These are phyloP conservation scores for Eubasilissa regina DNA, from an alignment of 1,140 invertebrate species.

Conservation along the genomic window DNA sequence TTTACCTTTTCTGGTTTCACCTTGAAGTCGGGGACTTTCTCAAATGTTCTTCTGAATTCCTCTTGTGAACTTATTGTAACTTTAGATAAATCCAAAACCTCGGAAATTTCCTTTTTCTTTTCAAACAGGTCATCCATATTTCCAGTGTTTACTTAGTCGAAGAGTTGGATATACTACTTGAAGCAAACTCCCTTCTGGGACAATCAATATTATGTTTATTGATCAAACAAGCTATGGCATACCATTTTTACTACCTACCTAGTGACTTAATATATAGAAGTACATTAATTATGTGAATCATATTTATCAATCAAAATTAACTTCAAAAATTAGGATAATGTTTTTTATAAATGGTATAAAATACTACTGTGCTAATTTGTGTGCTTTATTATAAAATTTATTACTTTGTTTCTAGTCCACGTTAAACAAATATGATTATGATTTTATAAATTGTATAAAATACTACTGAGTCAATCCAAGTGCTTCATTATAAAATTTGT, in stretches of 20 bases:
- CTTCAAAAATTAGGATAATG: neutral
- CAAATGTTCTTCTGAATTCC: constrained; percentile 85
- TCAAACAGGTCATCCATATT: constrained; percentile 87
- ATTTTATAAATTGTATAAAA: constrained; percentile 7
- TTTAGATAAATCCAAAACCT: constrained; percentile 88
- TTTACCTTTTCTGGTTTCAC: constrained; percentile 88
- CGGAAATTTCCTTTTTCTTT: constrained; percentile 87
- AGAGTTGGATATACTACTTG: neutral
- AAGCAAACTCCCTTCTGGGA: constrained; percentile 16
- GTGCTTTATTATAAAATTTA: constrained; percentile 9
- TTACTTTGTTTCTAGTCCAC: no score
- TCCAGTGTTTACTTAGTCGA: constrained; percentile 59
- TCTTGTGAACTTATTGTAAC: constrained; percentile 83
- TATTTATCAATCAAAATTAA: constrained; percentile 11
- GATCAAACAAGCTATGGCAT: constrained; percentile 52
- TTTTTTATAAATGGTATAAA: constrained; percentile 41
- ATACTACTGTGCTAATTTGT: neutral
- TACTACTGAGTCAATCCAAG: neutral
- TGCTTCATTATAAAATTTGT: neutral
- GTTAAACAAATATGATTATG: neutral
- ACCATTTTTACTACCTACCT: constrained; percentile 12
- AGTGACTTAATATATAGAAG: constrained; percentile 9
- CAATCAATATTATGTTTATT: constrained; percentile 36
- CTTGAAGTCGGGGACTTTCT: constrained; percentile 92
- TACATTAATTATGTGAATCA: constrained; percentile 18